Conservation (phyloP, 2,888 invertebrate species). For the Protodeltote pygarga region DNA sequence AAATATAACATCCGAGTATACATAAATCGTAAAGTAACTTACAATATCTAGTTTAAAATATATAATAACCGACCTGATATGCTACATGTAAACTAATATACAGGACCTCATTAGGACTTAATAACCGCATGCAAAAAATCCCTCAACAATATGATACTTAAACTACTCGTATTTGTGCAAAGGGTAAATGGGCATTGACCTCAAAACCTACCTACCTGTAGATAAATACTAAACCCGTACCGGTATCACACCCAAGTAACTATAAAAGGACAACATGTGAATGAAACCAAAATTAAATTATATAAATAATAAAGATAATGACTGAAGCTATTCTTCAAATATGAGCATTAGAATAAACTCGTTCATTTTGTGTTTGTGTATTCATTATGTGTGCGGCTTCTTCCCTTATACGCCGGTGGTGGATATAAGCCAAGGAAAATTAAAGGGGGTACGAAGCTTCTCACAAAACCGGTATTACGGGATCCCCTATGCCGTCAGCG, state of each 20-base stretch:
- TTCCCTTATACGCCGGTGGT: conserved; percentile 63
- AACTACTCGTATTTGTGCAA: neutral
- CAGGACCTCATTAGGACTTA: too few relatives aligned
- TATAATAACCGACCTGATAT: too few relatives aligned
- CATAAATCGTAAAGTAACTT: too few relatives aligned
- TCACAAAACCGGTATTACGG: conserved; percentile 73
- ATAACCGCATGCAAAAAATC: too few relatives aligned
- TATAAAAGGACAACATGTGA: conserved; percentile 8
- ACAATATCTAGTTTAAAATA: too few relatives aligned
- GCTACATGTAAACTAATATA: too few relatives aligned
- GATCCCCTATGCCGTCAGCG: conserved; percentile 73
- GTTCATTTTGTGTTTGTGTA: conserved; percentile 20
- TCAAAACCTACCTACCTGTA: neutral
- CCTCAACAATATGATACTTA: too few relatives aligned
- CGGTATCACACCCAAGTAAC: neutral
- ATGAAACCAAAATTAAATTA: neutral
- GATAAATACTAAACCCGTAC: neutral
- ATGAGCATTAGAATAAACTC: conserved; percentile 20
- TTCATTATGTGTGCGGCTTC: conserved; percentile 14
- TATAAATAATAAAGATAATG: conserved; percentile 5
- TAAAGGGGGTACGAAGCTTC: conserved; percentile 67
- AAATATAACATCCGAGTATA: too few relatives aligned
- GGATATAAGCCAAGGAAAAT: conserved; percentile 63
- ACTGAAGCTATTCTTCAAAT: conserved; percentile 5
- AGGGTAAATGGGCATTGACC: neutral